Evolutionary conservation across 2,888 invertebrate genomes (phyloP), one percentile per base, ranked within the genome.

Genomic region (Scaptomyza flava): DNA sequence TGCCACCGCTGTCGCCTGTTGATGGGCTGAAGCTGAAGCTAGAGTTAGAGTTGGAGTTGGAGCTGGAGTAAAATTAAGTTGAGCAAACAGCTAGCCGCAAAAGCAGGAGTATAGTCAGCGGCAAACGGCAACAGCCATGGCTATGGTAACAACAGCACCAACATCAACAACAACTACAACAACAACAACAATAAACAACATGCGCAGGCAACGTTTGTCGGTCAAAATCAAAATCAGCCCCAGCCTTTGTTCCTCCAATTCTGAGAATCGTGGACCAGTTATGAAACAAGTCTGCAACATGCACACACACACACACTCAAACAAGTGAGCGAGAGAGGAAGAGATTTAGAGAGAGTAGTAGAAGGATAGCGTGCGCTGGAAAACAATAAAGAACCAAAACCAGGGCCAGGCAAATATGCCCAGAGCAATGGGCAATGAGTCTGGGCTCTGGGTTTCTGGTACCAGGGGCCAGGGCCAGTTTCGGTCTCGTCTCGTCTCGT

Each of bases 261-360:
- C 91, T 79, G 77, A 89, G 91, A 91, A 91, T 85, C 77, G 79
- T 87, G 85, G 89, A 91, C 91, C 90, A 91, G 91, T 91, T 91
- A 91, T 90, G 90, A 90, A 91, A 90, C 83, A 90, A 89, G 85
- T 86, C 86, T 83, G 81, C 86, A 87, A 82, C 78, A 88, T 72
- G 73, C 70, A 69, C 71, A 85, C 68, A 68, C 64, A 53, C 41
- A 66, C 41, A 48, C 38, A 63, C 59, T 31, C 20, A 53, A 17
- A 41, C 41, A 43, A 27, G 27, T 2, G 27, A 27, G 27, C 27
- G 27, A 27, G 27, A 23, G 38, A 31, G 9, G 11, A 14, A 20
- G 30, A 20, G 27, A 41, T 58, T 58, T 42, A 8, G n/a, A 23
- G 48, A 41, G 17, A 36, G 31, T 20, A 31, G 38, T 31, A 42